Percentiles rank a stretch among this genome's conserved stretches.
Conservation (phyloP, 2,797 vertebrate genomes). For the Acanthornis magna region DNA sequence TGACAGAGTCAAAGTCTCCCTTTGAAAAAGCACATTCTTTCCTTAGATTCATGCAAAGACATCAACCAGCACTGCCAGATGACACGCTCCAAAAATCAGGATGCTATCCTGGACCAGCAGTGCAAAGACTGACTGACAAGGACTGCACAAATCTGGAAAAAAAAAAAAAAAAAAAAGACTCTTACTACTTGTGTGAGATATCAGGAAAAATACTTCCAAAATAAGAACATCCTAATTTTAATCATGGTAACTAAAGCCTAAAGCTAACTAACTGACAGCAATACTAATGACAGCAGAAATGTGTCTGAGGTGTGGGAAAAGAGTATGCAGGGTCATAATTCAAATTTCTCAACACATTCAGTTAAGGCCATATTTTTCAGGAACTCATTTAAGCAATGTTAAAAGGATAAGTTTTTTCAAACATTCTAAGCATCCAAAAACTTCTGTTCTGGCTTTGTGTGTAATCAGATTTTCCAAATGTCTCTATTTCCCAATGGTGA, state of each 20-base stretch:
- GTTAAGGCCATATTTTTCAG: not conserved
- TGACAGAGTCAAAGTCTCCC: not conserved
- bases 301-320: not conserved
- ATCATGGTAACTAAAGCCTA: not conserved
- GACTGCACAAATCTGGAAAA: not conserved
- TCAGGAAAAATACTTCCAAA: not conserved
- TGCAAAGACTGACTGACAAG: not conserved
- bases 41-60: not conserved
- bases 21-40: conserved; percentile 31
- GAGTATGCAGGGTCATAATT: not conserved
- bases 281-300: conserved; percentile 5
- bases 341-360: not conserved
- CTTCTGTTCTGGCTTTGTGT: not conserved
- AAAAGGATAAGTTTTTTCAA: not conserved
- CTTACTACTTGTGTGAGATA: not conserved
- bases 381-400: not conserved
- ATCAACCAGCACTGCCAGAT: not conserved
- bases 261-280: not conserved
- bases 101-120: not conserved
- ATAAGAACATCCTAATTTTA: conserved; percentile 12
- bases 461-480: not conserved
- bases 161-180: not conserved
- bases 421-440: not conserved
- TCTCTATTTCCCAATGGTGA: not conserved
- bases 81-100: not conserved